A percentile compares a stretch with the other conserved stretches of the same genome.
These are phyloP conservation scores for Sciaenops ocellatus DNA, from an alignment of 2,797 vertebrate genomes.

Conservation along the genomic window DNA sequence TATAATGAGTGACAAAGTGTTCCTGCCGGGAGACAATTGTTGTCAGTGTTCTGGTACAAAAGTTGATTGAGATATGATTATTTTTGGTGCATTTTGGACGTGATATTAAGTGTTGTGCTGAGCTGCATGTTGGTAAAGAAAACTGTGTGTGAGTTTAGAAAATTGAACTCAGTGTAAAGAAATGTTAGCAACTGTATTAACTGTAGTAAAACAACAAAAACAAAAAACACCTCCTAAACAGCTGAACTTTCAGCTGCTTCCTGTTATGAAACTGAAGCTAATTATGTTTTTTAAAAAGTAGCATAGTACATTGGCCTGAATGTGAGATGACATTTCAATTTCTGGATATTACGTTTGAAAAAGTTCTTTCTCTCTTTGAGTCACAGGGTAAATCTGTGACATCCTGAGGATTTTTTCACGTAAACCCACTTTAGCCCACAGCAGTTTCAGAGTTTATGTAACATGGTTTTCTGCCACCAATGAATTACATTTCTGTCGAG, in stretches of 20 bases:
- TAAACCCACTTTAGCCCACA: background rate
- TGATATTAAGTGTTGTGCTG: background rate
- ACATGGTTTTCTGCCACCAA: background rate
- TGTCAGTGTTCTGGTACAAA: background rate
- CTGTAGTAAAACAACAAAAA: background rate
- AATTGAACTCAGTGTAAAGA: background rate
- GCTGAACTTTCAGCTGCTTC: slow-evolving; percentile 20
- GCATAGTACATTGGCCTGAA: background rate
- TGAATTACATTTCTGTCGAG: background rate
- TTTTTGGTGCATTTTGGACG: background rate
- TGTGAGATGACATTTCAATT: background rate
- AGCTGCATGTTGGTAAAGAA: background rate
- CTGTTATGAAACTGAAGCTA: slow-evolving; percentile 14
- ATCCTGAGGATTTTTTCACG: background rate
- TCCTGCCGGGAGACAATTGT: too few relatives aligned
- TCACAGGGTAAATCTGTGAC: background rate
- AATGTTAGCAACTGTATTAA: background rate
- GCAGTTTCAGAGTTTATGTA: background rate
- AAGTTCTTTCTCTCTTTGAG: background rate
- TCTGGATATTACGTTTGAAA: background rate
- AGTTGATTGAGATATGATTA: background rate
- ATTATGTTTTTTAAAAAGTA: background rate
- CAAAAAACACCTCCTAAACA: background rate
- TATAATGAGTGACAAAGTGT: background rate
- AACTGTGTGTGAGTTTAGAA: background rate